A percentile compares a stretch with the other conserved stretches of the same genome.
Evolutionary conservation across 1,140 invertebrate species (phyloP).

Genomic region (Macrobrachium nipponense): DNA sequence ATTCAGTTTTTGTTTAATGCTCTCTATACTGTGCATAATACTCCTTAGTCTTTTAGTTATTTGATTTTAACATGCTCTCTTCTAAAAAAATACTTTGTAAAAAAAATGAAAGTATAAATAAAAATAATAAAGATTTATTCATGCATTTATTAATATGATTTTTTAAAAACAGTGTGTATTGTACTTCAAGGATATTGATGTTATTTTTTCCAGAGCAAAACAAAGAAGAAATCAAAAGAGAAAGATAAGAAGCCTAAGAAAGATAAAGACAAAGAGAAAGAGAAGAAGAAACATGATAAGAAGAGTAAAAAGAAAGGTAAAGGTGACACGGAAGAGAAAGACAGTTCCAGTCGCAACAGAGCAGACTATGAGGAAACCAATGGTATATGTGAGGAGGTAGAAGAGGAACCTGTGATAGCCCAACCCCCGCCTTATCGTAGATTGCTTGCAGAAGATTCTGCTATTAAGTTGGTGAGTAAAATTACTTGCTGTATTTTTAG

Average conservation of each 20-base stretch:
- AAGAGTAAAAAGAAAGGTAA: slow-evolving; percentile 68
- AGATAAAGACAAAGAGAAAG: slow-evolving; percentile 57
- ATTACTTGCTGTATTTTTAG: too few relatives aligned
- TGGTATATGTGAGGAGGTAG: slow-evolving; percentile 30
- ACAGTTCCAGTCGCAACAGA: slow-evolving; percentile 27
- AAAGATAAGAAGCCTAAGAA: slow-evolving; percentile 56
- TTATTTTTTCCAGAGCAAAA: slow-evolving; percentile 24
- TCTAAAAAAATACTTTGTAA: too few relatives aligned
- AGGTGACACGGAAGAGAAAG: slow-evolving; percentile 61
- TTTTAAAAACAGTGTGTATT: too few relatives aligned
- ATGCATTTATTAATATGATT: too few relatives aligned
- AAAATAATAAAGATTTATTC: too few relatives aligned
- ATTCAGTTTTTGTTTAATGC: too few relatives aligned
- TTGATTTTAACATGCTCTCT: too few relatives aligned
- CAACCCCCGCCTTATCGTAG: slow-evolving; percentile 66
- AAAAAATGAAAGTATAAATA: too few relatives aligned
- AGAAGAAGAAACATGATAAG: slow-evolving; percentile 65
- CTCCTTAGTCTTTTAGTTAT: too few relatives aligned
- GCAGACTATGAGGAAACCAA: slow-evolving; percentile 52
- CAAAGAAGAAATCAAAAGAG: slow-evolving; percentile 60
- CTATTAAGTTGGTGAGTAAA: slow-evolving; percentile 49
- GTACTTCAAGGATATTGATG: too few relatives aligned
- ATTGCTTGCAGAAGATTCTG: slow-evolving; percentile 75
- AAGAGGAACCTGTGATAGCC: slow-evolving; percentile 29
- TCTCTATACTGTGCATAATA: too few relatives aligned